Percentiles rank a stretch among this genome's conserved stretches.
Evolutionary conservation across 2,113 vertebrate genomes (phyloP).

Genomic region (Ginglymostoma cirratum): DNA sequence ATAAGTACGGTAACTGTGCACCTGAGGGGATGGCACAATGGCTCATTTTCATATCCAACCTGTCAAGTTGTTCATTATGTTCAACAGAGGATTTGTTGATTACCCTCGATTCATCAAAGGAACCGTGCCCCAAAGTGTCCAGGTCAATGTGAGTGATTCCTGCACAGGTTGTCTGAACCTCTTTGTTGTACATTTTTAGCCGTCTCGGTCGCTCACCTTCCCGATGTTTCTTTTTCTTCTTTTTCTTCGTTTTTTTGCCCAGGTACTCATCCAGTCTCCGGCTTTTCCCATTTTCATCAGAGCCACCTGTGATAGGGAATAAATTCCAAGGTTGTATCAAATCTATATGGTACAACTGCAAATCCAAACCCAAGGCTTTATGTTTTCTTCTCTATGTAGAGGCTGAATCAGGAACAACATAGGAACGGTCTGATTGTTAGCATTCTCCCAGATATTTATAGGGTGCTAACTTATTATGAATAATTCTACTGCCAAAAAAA

Average conservation of each 20-base stretch:
- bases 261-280: constrained; percentile 76
- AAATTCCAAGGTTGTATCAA: constrained; percentile 37
- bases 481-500: not conserved
- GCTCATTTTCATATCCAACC: constrained; percentile 61
- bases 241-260: constrained; percentile 84
- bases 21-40: constrained; percentile 68
- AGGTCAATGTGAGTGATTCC: constrained; percentile 57
- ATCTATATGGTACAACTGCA: not conserved
- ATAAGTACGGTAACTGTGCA: constrained; percentile 73
- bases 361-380: not conserved
- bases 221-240: constrained; percentile 89
- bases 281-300: constrained; percentile 78
- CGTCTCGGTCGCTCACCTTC: constrained; percentile 75
- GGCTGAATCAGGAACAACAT: not conserved
- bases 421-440: not conserved
- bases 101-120: constrained; percentile 47
- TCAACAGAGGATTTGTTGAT: constrained; percentile 61
- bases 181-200: constrained; percentile 78
- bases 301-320: constrained; percentile 62
- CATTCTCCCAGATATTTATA: not conserved
- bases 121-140: constrained; percentile 56
- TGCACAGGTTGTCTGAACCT: constrained; percentile 82
- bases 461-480: not conserved
- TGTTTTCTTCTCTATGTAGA: not conserved
- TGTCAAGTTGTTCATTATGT: constrained; percentile 62